Base-by-base conservation (phyloP, 2,113 vertebrate species). In the Perccottus glenii region DNA sequence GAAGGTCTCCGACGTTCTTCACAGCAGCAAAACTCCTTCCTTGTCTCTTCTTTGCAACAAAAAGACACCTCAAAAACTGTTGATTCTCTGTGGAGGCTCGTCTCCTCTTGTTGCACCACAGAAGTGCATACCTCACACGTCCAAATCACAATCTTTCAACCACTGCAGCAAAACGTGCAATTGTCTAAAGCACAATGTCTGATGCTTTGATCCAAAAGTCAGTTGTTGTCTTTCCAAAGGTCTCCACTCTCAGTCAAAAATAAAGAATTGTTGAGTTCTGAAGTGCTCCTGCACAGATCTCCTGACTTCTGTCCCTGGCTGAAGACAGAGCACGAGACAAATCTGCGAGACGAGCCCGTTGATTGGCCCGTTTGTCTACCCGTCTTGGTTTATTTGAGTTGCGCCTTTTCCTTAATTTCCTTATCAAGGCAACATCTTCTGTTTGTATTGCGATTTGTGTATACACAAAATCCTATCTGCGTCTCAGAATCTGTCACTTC, bases 381-480 rank as follows among this genome's bases (percentile, higher is more conserved):
- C n/a, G n/a, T n/a, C n/a, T n/a, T 16, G 62, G 75, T 87, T 77
- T 85, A 90, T 92, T 89, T 91, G 77, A 90, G 92, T 82, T 91
- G 88, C 91, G 78, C 91, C 92, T 91, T 92, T 92, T 80, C 91
- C 85, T 91, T 90, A 62, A 93, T 93, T 91, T 88, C 60, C 90
- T 91, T 91, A 92, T 93, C 91, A 0, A 70, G 60, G 42, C 80
- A 67, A 14, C 80, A 90, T 93, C 92, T 91, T 80, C 85, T 92
- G 90, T 92, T 92, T 91, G 81, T 84, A 82, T 82, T 85, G 68
- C 84, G 71, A n/a, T 78, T 73, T 67, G 67, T 82, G 73, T 87
- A 67, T 81, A 91, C 72, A 90, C 81, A 89, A 73, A 57, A 73
- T 19, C 50, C 69, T 82, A 85, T 92, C 90, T 67, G 65, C 61